phyloP scores from a whole-genome alignment of 2,888 invertebrate species.

The Meteorus colon region DNA sequence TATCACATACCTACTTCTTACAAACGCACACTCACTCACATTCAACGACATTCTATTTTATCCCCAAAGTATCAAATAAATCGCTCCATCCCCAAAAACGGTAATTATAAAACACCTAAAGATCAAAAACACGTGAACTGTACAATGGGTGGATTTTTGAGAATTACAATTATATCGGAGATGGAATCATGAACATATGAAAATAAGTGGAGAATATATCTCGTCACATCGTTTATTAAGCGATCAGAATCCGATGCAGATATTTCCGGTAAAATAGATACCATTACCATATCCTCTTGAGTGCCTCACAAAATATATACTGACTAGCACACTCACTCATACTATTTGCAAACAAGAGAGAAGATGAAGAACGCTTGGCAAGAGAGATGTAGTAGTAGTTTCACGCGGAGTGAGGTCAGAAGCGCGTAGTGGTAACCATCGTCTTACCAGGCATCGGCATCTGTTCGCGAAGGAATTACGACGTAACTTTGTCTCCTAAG shows the following conservation, averaged over 20 bases:
- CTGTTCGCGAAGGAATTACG: constrained; percentile 73
- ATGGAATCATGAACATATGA: no score
- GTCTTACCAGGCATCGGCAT: constrained; percentile 70
- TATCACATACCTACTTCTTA: constrained; percentile 48
- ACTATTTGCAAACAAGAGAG: constrained; percentile 31
- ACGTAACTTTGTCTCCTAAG: constrained; percentile 72
- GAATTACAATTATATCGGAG: no score
- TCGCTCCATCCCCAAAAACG: not conserved
- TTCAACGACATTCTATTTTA: constrained; percentile 2
- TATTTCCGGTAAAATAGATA: not conserved
- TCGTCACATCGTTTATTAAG: not conserved
- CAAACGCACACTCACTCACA: constrained; percentile 37
- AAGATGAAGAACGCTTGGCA: constrained; percentile 10
- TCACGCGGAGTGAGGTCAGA: constrained; percentile 32
- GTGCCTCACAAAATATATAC: not conserved
- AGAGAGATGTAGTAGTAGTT: constrained; percentile 1
- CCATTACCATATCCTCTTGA: not conserved
- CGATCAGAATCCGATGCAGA: not conserved
- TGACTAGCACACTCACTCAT: not conserved
- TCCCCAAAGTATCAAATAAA: not conserved
- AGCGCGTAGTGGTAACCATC: constrained; percentile 54
- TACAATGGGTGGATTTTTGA: no score
- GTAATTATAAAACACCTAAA: no score
- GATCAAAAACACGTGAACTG: no score
- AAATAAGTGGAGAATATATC: not conserved